phyloP scores from a whole-genome alignment of 2,888 invertebrate genomes.

The Synanthedon vespiformis region DNA sequence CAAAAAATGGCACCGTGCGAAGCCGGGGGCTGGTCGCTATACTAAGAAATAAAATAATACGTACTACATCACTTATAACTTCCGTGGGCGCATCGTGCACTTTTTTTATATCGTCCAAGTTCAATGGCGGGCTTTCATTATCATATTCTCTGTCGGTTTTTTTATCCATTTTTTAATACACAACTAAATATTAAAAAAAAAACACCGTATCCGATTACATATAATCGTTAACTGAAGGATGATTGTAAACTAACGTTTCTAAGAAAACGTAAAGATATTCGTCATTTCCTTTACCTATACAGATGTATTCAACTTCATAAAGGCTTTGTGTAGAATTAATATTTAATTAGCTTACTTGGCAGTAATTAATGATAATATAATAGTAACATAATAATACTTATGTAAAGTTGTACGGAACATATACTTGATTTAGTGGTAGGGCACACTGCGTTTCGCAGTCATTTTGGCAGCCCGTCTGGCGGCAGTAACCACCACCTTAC shows the following conservation, averaged over 20 bases:
- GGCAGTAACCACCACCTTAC: too few relatives aligned
- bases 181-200: constrained; percentile 11
- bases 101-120: constrained; percentile 27
- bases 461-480: too few relatives aligned
- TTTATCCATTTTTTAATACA: not conserved
- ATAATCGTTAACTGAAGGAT: constrained; percentile 22
- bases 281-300: constrained; percentile 39
- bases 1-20: too few relatives aligned
- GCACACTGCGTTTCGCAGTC: too few relatives aligned
- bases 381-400: too few relatives aligned
- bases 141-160: constrained; percentile 7
- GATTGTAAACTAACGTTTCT: not conserved
- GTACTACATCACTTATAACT: constrained; percentile 35
- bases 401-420: too few relatives aligned
- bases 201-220: constrained; percentile 14
- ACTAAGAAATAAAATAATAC: constrained; percentile 8
- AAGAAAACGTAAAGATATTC: constrained; percentile 21
- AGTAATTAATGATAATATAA: too few relatives aligned
- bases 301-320: not conserved
- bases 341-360: too few relatives aligned
- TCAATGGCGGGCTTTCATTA: constrained; percentile 17
- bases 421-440: too few relatives aligned
- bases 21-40: too few relatives aligned
- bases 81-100: constrained; percentile 35
- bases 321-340: too few relatives aligned